phyloP scores from a whole-genome alignment of 1,140 invertebrate species.

The Paralvinella palmiformis region DNA sequence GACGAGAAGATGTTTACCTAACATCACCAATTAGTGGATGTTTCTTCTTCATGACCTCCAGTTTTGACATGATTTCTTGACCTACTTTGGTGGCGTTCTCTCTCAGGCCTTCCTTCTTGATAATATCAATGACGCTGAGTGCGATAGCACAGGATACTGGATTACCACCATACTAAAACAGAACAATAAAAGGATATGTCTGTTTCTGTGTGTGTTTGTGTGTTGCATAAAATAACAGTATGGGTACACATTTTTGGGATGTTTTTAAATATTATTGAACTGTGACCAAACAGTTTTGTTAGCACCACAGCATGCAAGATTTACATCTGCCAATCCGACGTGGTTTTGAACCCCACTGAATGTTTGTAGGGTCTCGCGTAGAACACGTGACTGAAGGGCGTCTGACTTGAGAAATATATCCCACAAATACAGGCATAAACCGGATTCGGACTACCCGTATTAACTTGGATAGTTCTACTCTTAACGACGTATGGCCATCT shows the following conservation, averaged over 20 bases:
- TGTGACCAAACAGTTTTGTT: neutral
- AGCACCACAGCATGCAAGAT: neutral
- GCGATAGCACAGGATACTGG: constrained; percentile 93
- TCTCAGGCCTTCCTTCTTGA: constrained; percentile 75
- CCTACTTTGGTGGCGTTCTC: constrained; percentile 76
- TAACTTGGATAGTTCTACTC: too few species aligned
- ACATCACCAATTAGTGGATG: constrained; percentile 68
- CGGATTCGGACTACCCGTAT: too few species aligned
- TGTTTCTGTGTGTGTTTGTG: constrained; percentile 2
- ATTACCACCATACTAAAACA: constrained; percentile 86
- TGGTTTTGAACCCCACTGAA: too few species aligned
- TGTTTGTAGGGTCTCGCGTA: too few species aligned
- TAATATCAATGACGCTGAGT: constrained; percentile 85
- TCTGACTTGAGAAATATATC: too few species aligned
- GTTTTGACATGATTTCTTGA: constrained; percentile 64
- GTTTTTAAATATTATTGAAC: neutral
- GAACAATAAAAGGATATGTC: constrained; percentile 14
- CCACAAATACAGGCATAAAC: too few species aligned
- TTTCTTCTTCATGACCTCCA: constrained; percentile 64
- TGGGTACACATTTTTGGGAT: neutral
- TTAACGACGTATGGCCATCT: too few species aligned
- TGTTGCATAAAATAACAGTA: too few species aligned
- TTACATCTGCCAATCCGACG: too few species aligned
- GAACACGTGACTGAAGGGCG: too few species aligned
- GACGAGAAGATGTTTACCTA: constrained; percentile 41